phyloP scores from a whole-genome alignment of 2,797 vertebrate genomes.

The Steatocranus sp. region DNA sequence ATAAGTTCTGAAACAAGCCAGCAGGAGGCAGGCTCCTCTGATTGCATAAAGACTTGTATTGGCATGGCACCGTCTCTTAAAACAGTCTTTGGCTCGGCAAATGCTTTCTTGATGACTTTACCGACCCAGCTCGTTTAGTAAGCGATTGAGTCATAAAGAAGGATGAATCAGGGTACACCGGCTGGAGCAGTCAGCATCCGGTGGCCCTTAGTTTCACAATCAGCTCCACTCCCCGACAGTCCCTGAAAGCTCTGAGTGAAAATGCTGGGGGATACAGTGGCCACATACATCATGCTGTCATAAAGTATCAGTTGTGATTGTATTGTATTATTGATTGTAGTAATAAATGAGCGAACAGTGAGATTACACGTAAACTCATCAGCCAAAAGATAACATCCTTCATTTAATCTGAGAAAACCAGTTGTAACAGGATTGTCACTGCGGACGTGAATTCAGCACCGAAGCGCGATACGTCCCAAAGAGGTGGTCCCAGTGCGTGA shows the following conservation, averaged over 20 bases:
- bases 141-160: neutral
- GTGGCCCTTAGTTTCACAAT: neutral
- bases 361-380: neutral
- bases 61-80: neutral
- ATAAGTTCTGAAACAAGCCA: neutral
- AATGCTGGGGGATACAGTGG: neutral
- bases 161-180: neutral
- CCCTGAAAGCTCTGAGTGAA: neutral
- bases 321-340: neutral
- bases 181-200: neutral
- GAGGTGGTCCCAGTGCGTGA: slow-evolving; percentile 76
- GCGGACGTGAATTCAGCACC: neutral
- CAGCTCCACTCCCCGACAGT: neutral
- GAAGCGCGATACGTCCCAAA: slow-evolving; percentile 60
- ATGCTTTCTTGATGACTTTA: neutral
- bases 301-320: neutral
- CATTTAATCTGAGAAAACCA: neutral
- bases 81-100: neutral
- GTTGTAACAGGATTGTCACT: neutral
- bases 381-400: neutral
- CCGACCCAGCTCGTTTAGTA: neutral
- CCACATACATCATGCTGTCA: neutral
- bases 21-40: neutral
- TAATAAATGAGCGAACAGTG: neutral
- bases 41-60: neutral